Base-by-base conservation (phyloP, 2,113 vertebrate species). In the Gila orcuttii region DNA sequence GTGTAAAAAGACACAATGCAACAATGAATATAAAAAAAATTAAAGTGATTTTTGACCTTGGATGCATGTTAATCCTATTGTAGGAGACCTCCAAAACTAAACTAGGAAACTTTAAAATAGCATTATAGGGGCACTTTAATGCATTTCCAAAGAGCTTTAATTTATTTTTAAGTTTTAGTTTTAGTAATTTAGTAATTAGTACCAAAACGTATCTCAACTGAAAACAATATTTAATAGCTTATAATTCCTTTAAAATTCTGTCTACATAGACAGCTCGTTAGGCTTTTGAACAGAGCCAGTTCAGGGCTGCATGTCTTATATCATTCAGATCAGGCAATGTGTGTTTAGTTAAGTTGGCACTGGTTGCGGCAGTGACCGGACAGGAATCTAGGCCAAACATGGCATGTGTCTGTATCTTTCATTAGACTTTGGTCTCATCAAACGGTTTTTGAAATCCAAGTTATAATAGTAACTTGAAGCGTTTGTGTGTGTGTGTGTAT, bases 311-410 rank as follows among this genome's bases (percentile, higher is more conserved):
- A 74, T 86, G 86, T 60, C 60, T 78, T 77, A 33, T 83, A 7
- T 86, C 80, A 77, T 66, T 25, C 74, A 47, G 42, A 47, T 13
- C 80, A 50, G 25, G 25, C 36, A 7, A 74, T 66, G 50, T 79
- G 81, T 62, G 64, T 83, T 84, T 83, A 82, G 52, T 73, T 52
- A 64, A 69, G 62, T 52, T 50, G 80, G 60, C 12, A 39, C 12
- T 42, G 79, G 23, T 36, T 25, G 13, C 7, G 5, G 11, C 66
- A 21, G 60, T 52, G 68, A 59, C 19, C 15, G 28, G 73, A 79
- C 42, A 19, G 21, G 50, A 55, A 68, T 86, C 79, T 64, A 68
- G 47, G 69, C 69, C 36, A 42, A 73, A 42, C 36, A 73, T 42
- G 69, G 69, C 69, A 73, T 73, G 69, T 5, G 4, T 73, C 69